These are phyloP conservation scores for Phalacrocorax aristotelis DNA, from an alignment of 2,113 vertebrate genomes.

Conservation along the genomic window DNA sequence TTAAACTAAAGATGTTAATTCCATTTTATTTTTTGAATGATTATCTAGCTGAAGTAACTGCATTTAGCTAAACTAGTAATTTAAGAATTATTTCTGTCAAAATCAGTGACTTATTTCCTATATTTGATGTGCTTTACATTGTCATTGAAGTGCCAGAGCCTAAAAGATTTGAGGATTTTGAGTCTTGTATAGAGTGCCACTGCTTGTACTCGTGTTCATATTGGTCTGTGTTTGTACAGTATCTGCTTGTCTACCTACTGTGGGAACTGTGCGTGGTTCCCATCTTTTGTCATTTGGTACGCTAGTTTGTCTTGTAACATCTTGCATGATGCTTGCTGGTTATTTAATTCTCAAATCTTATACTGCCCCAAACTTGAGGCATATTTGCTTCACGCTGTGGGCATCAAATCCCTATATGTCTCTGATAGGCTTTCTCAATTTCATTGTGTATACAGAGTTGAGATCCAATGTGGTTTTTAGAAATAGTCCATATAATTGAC, in stretches of 20 bases:
- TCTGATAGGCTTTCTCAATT: not conserved
- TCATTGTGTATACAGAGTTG: not conserved
- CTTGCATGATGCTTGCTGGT: not conserved
- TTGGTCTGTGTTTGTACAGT: not conserved
- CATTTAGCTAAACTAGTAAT: not conserved
- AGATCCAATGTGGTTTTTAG: constrained; percentile 15
- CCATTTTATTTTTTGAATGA: not conserved
- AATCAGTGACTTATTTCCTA: not conserved
- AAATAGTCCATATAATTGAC: constrained; percentile 43
- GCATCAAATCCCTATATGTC: not conserved
- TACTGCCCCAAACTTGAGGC: not conserved
- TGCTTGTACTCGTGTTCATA: not conserved
- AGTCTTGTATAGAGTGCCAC: not conserved
- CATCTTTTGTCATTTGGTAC: not conserved
- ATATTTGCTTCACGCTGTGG: not conserved
- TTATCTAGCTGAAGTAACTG: not conserved
- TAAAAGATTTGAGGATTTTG: not conserved
- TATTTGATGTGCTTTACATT: not conserved
- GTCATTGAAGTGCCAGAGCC: not conserved
- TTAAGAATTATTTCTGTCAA: not conserved
- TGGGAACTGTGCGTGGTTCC: not conserved
- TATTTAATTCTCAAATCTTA: not conserved
- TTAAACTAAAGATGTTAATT: constrained; percentile 6
- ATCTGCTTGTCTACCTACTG: not conserved
- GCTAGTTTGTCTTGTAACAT: not conserved